Base-by-base conservation (phyloP, 2,888 invertebrate species). In the Aspidapion aeneum region DNA sequence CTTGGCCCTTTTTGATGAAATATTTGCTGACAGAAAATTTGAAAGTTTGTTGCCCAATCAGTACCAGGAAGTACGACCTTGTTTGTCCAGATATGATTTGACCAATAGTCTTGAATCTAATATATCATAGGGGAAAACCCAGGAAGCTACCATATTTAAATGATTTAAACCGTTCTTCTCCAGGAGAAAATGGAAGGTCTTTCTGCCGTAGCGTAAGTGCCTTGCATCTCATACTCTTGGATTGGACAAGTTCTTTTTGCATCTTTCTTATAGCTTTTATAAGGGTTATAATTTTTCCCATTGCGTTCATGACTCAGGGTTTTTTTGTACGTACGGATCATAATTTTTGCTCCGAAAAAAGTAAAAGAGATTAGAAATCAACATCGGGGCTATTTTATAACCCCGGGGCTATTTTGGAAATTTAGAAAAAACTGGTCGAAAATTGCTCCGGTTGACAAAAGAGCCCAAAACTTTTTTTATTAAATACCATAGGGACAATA, bases 151-250 rank as follows among this genome's bases (percentile, higher is more conserved):
- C 9, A 55, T 18, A 52, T 65, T 63, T 17, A 65, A 61, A 61
- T 66, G 61, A 20, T 63, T 61, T 3, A 65, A 58, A 49, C 57
- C 56, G 7, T 57, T 63, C 60, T 65, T 63, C 60, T 65, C 60
- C 57, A 18, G 21, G 57, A 52, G 48, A 65, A 60, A 51, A 63
- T 60, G 63, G 22, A 21, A n/a, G 60, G 61, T 51, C 62, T 59
- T 19, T 57, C 61, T 48, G 61, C 17, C 16, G n/a, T 54, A 9
- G 18, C 7, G 48, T 55, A 18, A 2, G 55, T 54, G 52, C 18
- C n/a, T 49, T 51, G 57, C 18, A 35, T 50, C 21, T 56, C 57
- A 17, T n/a, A n/a, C n/a, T n/a, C n/a, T n/a, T n/a, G n/a, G n/a
- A n/a, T n/a, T n/a, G n/a, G n/a, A n/a, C n/a, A n/a, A n/a, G n/a